Percentiles rank a stretch among this genome's conserved stretches.
Evolutionary conservation across 2,797 vertebrate species (phyloP).

Genomic region (Ambastaia sidthimunki): DNA sequence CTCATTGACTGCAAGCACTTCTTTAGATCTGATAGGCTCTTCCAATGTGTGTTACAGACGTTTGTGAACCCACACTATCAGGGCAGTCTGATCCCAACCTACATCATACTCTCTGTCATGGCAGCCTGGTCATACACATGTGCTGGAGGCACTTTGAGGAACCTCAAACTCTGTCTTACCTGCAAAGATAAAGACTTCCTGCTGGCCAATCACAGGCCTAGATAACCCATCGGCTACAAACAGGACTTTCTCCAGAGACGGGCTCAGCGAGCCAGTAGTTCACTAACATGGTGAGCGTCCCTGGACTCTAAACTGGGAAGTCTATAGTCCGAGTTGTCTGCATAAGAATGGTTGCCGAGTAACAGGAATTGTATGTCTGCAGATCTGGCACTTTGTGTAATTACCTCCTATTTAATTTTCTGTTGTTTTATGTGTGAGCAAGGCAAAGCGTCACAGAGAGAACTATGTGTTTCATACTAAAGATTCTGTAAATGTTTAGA

Average conservation of each 20-base stretch:
- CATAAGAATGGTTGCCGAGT: neutral
- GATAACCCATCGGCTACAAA: slow-evolving; percentile 70
- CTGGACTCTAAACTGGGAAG: slow-evolving; percentile 15
- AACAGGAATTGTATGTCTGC: slow-evolving; percentile 33
- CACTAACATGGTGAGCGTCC: neutral
- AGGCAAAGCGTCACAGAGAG: neutral
- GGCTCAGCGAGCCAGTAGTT: neutral
- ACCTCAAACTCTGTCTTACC: slow-evolving; percentile 82
- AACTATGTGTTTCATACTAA: slow-evolving; percentile 13
- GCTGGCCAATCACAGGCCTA: slow-evolving; percentile 80
- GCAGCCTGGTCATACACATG: slow-evolving; percentile 80
- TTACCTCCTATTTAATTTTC: slow-evolving; percentile 32
- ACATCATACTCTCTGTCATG: slow-evolving; percentile 78
- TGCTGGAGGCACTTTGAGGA: slow-evolving; percentile 80
- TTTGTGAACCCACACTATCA: slow-evolving; percentile 80
- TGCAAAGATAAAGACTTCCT: slow-evolving; percentile 86
- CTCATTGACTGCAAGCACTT: neutral
- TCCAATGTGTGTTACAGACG: slow-evolving; percentile 68
- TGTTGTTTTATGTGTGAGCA: slow-evolving; percentile 14
- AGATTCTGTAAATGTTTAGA: slow-evolving; percentile 2
- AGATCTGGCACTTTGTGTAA: slow-evolving; percentile 41
- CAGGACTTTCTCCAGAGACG: slow-evolving; percentile 46
- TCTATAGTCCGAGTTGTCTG: slow-evolving; percentile 15
- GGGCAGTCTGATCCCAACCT: slow-evolving; percentile 77
- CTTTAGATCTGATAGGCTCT: neutral